Conservation (phyloP, 92 coral and sea anemone species). For the Palythoa caribaeorum region DNA sequence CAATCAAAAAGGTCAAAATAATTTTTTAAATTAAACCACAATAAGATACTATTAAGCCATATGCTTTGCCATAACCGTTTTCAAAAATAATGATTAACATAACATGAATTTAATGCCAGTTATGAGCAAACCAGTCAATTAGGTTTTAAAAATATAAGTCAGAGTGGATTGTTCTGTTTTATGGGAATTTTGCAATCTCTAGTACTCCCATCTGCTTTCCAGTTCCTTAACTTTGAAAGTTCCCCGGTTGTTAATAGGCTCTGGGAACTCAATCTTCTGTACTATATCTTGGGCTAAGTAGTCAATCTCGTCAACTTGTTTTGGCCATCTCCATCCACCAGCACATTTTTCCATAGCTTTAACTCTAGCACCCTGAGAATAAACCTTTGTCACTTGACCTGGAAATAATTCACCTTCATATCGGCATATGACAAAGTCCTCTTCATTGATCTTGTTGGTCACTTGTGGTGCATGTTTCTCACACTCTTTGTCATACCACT, state of each 20-base stretch:
- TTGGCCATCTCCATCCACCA: constrained; percentile 75
- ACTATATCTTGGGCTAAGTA: constrained; percentile 50
- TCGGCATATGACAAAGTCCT: constrained; percentile 63
- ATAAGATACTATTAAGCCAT: constrained; percentile 36
- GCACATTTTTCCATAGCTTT: constrained; percentile 63
- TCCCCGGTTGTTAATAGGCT: constrained; percentile 35
- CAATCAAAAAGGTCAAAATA: constrained; percentile 26
- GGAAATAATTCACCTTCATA: constrained; percentile 69
- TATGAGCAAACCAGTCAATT: constrained; percentile 34
- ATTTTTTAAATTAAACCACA: constrained; percentile 27
- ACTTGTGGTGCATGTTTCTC: constrained; percentile 47
- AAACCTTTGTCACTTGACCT: constrained; percentile 65
- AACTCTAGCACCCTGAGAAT: constrained; percentile 60
- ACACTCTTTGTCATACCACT: constrained; percentile 60
- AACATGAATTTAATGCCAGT: constrained; percentile 36
- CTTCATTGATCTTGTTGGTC: constrained; percentile 46
- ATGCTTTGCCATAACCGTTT: constrained; percentile 42
- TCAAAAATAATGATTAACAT: constrained; percentile 40
- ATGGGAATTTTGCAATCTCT: constrained; percentile 30
- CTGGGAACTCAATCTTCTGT: constrained; percentile 45
- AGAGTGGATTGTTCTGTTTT: constrained; percentile 37
- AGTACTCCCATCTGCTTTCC: constrained; percentile 49
- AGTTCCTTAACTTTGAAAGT: constrained; percentile 35
- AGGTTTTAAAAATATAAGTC: constrained; percentile 21
- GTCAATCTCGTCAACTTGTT: constrained; percentile 60